These are phyloP conservation scores for Zaprionus nigranus DNA, from an alignment of 1,140 invertebrate species.

Conservation along the genomic window DNA sequence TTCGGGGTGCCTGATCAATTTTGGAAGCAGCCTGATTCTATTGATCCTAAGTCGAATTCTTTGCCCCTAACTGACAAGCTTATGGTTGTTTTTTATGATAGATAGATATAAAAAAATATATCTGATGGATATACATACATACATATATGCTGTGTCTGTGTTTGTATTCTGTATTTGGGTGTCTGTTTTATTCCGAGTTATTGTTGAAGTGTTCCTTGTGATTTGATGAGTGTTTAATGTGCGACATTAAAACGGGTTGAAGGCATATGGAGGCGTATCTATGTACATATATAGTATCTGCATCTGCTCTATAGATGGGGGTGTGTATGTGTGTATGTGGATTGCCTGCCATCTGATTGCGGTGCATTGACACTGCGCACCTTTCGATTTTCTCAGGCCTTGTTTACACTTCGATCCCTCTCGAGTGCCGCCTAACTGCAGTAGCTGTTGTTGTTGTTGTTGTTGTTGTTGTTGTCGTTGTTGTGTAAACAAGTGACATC, in stretches of 20 bases:
- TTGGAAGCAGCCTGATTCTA: too few species aligned
- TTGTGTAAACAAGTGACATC: conserved; percentile 76
- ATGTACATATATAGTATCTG: conserved; percentile 17
- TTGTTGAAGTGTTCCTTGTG: conserved; percentile 31
- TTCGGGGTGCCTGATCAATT: not conserved
- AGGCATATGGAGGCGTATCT: not conserved
- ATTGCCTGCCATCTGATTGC: conserved; percentile 31
- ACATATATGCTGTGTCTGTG: not conserved
- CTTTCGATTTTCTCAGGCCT: conserved; percentile 59
- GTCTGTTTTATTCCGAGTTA: conserved; percentile 19
- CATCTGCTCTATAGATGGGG: not conserved
- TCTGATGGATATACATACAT: not conserved
- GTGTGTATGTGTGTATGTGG: not conserved
- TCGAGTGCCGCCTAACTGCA: conserved; percentile 27
- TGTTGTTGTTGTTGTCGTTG: conserved; percentile 34
- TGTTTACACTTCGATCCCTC: conserved; percentile 34
- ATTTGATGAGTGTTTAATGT: conserved; percentile 70
- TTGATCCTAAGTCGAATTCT: not conserved
- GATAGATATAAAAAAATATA: not conserved
- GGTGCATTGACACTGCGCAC: conserved; percentile 55
- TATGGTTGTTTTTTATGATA: not conserved
- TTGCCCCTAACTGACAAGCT: not conserved
- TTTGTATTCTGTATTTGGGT: not conserved
- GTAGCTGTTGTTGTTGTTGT: conserved; percentile 10
- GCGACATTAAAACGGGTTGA: conserved; percentile 25